phyloP scores from a whole-genome alignment of 2,888 invertebrate genomes.

The Oasisia sp. region DNA sequence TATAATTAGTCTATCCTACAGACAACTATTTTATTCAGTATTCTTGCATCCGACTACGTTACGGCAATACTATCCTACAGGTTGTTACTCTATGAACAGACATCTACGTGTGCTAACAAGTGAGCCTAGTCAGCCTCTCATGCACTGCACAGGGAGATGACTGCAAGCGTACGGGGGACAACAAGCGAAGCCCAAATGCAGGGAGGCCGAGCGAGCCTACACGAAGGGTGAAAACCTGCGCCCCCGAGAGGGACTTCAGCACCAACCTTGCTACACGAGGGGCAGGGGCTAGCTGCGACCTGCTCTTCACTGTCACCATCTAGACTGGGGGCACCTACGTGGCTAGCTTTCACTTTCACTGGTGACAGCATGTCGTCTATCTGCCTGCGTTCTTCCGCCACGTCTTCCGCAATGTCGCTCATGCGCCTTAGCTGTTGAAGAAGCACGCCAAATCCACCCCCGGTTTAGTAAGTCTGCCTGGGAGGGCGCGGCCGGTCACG shows the following conservation, averaged over 20 bases:
- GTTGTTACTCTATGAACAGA: neutral
- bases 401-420: slow-evolving; percentile 62
- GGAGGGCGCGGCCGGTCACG: neutral
- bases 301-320: slow-evolving; percentile 10
- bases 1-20: neutral
- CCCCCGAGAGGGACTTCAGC: slow-evolving; percentile 1
- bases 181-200: neutral
- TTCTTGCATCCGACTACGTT: neutral
- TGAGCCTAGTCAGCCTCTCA: neutral
- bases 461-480: slow-evolving; percentile 5
- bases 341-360: slow-evolving; percentile 20
- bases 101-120: neutral
- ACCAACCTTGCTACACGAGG: slow-evolving; percentile 17
- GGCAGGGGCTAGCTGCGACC: neutral
- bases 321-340: slow-evolving; percentile 17
- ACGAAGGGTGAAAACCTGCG: slow-evolving; percentile 1
- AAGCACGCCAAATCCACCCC: slow-evolving; percentile 7
- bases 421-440: slow-evolving; percentile 54
- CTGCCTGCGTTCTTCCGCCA: slow-evolving; percentile 63
- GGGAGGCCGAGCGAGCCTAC: neutral
- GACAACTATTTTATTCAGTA: neutral
- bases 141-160: neutral
- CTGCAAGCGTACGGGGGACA: neutral
- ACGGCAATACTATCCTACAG: neutral
- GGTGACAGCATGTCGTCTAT: slow-evolving; percentile 25